phyloP scores from a whole-genome alignment of 1,140 invertebrate genomes.

The Samia ricini region DNA sequence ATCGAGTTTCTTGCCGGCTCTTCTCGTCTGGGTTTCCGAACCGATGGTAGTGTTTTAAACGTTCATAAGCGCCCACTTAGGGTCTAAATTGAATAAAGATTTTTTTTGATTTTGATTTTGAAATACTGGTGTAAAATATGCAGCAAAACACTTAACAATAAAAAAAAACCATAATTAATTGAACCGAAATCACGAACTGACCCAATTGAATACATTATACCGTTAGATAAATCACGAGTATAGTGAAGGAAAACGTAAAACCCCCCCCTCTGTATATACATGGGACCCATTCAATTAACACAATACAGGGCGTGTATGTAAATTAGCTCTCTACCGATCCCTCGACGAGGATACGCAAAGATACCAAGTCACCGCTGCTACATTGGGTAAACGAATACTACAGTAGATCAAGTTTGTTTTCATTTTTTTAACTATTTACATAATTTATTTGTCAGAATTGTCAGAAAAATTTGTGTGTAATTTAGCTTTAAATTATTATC shows the following conservation, averaged over 20 bases:
- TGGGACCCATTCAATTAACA: conserved; percentile 11
- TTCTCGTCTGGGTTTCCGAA: too few species aligned
- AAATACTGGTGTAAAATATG: too few species aligned
- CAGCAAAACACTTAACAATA: too few species aligned
- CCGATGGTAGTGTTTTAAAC: too few species aligned
- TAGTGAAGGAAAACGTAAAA: conserved; percentile 9
- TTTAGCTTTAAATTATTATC: too few species aligned
- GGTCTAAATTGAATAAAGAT: too few species aligned
- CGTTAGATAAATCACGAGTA: conserved; percentile 6
- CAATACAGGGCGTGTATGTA: conserved; percentile 10
- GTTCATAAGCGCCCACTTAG: too few species aligned
- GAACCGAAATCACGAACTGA: not conserved
- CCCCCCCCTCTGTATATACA: not conserved
- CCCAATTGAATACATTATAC: conserved; percentile 1
- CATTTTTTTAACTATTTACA: too few species aligned
- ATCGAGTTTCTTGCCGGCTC: too few species aligned
- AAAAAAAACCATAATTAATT: not conserved
- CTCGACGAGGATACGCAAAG: conserved; percentile 10
- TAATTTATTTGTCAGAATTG: too few species aligned
- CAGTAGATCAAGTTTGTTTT: not conserved
- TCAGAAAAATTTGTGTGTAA: too few species aligned
- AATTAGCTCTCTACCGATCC: conserved; percentile 10
- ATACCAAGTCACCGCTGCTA: conserved; percentile 1
- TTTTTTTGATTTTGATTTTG: too few species aligned
- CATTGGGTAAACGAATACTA: not conserved